phyloP scores from a whole-genome alignment of 2,888 invertebrate genomes.

The Cryptocephalus moraei region DNA sequence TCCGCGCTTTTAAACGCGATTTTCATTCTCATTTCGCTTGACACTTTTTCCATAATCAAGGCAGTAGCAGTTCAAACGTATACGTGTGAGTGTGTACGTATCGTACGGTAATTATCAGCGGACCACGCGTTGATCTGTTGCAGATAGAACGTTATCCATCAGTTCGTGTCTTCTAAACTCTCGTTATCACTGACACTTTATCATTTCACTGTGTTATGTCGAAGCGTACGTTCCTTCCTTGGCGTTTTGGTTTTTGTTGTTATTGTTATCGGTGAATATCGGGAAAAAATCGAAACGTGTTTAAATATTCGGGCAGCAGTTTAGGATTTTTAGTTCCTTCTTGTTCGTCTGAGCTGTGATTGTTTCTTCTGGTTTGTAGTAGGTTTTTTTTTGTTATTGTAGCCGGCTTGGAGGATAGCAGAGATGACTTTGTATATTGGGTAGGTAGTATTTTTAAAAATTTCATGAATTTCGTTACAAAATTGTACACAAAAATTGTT shows the following conservation, averaged over 20 bases:
- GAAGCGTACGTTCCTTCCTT: not conserved
- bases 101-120: too few species aligned
- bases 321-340: too few species aligned
- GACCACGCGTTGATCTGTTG: not conserved
- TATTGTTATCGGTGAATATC: not conserved
- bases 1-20: too few species aligned
- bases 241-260: not conserved
- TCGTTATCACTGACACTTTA: not conserved
- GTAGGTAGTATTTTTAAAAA: conserved; percentile 5
- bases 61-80: too few species aligned
- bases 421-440: conserved; percentile 13
- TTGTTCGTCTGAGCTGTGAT: conserved; percentile 3
- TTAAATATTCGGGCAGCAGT: not conserved
- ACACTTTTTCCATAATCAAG: too few species aligned
- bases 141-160: too few species aligned
- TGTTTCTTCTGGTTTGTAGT: conserved; percentile 6
- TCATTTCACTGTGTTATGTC: not conserved
- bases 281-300: not conserved
- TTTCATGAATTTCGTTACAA: too few species aligned
- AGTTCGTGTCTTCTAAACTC: not conserved
- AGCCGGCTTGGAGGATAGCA: conserved; percentile 7
- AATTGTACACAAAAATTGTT: too few species aligned
- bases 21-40: too few species aligned
- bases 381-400: conserved; percentile 1
- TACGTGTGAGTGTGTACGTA: too few species aligned